Conservation (phyloP, 2,797 vertebrate genomes). For the Eutrigla gurnardus region DNA sequence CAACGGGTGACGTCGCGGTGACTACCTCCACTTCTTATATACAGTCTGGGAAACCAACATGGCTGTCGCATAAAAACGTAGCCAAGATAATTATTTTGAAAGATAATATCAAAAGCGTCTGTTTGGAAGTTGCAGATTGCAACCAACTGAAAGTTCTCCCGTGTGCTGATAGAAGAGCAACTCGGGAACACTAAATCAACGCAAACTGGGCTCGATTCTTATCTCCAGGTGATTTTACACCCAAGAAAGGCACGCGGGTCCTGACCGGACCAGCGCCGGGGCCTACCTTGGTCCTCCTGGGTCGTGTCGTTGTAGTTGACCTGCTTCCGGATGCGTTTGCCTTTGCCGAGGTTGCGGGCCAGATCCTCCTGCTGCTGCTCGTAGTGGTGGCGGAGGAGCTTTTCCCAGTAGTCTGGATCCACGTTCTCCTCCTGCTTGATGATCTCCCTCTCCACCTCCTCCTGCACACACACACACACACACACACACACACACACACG, state of each 20-base stretch:
- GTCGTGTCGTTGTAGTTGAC: slow-evolving; percentile 99
- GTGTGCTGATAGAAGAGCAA: not conserved
- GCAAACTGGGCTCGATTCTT: not conserved
- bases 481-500: not conserved
- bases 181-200: no score
- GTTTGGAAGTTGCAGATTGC: not conserved
- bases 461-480: slow-evolving; percentile 76
- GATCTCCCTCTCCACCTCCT: slow-evolving; percentile 97
- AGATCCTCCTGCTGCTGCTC: slow-evolving; percentile 99
- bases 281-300: slow-evolving; percentile 98
- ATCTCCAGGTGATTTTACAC: not conserved
- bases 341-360: slow-evolving; percentile 96
- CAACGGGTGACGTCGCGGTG: no score
- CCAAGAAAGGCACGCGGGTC: not conserved
- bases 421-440: slow-evolving; percentile 99
- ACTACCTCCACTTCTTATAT: no score
- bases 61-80: not conserved
- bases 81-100: not conserved
- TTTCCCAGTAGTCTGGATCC: slow-evolving; percentile 99
- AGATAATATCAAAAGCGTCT: not conserved
- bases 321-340: slow-evolving; percentile 97
- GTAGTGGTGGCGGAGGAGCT: slow-evolving; percentile 96
- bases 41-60: not conserved
- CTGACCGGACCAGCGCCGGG: not conserved
- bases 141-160: not conserved